A percentile compares a stretch with the other conserved stretches of the same genome.
Evolutionary conservation across 2,113 vertebrate genomes (phyloP).

Genomic region (Dromaius novaehollandiae): DNA sequence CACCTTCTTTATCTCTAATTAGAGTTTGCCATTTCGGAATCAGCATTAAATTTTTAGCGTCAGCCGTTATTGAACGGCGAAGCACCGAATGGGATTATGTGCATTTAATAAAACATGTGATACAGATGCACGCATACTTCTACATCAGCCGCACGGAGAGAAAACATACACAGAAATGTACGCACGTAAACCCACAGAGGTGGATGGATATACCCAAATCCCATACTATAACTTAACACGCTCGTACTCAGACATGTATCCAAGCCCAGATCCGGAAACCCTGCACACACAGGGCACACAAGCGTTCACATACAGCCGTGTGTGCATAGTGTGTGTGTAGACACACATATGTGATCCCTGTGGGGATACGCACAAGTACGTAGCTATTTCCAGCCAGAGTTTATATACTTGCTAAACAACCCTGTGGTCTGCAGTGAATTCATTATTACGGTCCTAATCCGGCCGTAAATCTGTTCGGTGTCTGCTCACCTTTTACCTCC

Average conservation of each 20-base stretch:
- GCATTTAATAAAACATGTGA: rapidly evolving
- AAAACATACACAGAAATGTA: background rate
- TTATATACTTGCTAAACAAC: background rate
- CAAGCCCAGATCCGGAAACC: background rate
- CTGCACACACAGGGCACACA: background rate
- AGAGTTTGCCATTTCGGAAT: background rate
- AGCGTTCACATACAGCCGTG: too few species aligned
- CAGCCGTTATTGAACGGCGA: background rate
- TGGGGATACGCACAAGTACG: rapidly evolving
- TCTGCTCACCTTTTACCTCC: background rate
- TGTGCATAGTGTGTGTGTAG: too few species aligned
- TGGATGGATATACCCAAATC: rapidly evolving
- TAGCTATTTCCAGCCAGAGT: background rate
- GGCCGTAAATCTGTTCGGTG: too few species aligned
- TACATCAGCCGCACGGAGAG: background rate
- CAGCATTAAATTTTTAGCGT: background rate
- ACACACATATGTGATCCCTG: background rate
- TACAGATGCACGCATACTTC: rapidly evolving
- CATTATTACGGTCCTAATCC: background rate
- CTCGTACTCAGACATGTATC: background rate
- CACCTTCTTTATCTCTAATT: background rate
- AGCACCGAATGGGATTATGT: background rate
- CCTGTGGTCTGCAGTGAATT: background rate
- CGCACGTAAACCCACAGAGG: rapidly evolving
- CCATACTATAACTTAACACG: rapidly evolving